A percentile compares a stretch with the other conserved stretches of the same genome.
phyloP scores from a whole-genome alignment of 2,113 vertebrate species.

The Notothenia rossii region DNA sequence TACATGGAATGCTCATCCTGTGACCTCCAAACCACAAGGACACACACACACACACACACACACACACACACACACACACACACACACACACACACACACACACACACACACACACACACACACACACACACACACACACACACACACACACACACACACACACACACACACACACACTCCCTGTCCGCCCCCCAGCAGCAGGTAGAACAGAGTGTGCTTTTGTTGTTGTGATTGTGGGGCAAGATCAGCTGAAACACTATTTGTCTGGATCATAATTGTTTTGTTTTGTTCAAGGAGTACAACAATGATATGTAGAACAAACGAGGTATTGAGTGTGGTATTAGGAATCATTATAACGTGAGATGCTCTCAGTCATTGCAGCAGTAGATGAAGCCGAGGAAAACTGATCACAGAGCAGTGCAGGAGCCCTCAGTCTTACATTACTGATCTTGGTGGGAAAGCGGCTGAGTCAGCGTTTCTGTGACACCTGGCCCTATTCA shows the following conservation, averaged over 20 bases:
- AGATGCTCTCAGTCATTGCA: not conserved
- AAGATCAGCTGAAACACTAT: conserved; percentile 20
- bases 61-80: not conserved
- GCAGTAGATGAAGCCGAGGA: not conserved
- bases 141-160: conserved; percentile 3
- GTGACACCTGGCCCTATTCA: not conserved
- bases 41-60: too few relatives aligned
- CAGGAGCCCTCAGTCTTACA: not conserved
- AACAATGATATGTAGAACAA: not conserved
- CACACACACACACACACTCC: not conserved
- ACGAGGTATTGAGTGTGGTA: not conserved
- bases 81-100: not conserved
- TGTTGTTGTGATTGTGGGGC: conserved; percentile 26
- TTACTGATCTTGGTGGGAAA: not conserved
- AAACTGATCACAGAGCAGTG: conserved; percentile 1
- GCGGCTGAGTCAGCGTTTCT: not conserved
- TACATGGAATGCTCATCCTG: too few relatives aligned
- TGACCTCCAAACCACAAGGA: too few relatives aligned
- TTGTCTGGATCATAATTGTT: not conserved
- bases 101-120: not conserved
- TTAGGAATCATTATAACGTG: not conserved
- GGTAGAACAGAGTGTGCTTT: conserved; percentile 42
- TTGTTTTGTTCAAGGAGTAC: not conserved
- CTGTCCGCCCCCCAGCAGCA: conserved; percentile 24
- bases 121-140: too few relatives aligned